Evolutionary conservation across 2,888 invertebrate species (phyloP).

Genomic region (Amphipyra berbera): DNA sequence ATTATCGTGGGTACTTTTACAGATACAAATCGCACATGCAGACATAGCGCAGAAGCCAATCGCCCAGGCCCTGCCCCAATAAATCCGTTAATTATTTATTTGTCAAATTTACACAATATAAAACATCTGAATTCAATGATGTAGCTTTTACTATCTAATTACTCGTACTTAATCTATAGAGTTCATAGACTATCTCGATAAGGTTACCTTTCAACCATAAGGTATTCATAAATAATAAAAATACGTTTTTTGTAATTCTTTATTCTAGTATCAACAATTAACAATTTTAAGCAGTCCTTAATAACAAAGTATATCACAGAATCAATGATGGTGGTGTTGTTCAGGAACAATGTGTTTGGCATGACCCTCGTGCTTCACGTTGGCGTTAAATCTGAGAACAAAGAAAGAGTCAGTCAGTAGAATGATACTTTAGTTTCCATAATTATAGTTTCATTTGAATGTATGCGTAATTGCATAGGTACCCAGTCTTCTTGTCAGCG

Average conservation of each 20-base stretch:
- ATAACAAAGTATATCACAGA: constrained; percentile 13
- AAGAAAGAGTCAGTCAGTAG: not conserved
- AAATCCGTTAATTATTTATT: no score
- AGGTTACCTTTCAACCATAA: no score
- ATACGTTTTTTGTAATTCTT: not conserved
- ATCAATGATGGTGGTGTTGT: constrained; percentile 43
- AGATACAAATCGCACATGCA: no score
- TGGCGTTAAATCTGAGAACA: constrained; percentile 35
- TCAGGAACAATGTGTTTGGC: constrained; percentile 50
- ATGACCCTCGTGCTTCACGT: constrained; percentile 56
- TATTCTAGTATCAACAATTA: not conserved
- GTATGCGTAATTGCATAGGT: not conserved
- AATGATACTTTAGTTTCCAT: not conserved
- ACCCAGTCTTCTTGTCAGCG: constrained; percentile 55
- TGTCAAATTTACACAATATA: no score
- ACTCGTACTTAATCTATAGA: no score
- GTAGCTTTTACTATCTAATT: no score
- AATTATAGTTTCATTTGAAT: not conserved
- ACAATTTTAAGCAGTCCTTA: constrained; percentile 16
- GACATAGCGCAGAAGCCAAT: no score
- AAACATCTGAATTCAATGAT: no score
- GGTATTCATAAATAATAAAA: not conserved
- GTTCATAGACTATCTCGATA: no score
- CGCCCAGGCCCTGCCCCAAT: no score
- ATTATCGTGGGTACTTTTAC: no score